These are phyloP conservation scores for Amphipoea lucens DNA, from an alignment of 2,888 invertebrate species.

Conservation along the genomic window DNA sequence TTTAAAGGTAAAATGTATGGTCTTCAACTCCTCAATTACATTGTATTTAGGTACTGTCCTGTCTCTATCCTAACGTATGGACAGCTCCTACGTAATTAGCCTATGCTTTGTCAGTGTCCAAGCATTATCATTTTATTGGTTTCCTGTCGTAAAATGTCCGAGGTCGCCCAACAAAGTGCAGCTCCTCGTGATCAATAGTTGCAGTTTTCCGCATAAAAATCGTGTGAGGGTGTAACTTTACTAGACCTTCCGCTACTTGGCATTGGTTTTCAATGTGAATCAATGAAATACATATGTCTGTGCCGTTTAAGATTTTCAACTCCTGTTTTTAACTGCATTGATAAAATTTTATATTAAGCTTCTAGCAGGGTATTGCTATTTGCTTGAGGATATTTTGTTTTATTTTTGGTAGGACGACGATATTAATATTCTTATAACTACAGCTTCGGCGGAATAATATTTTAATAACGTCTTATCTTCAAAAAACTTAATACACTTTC, in stretches of 20 bases:
- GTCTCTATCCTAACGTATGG: slow-evolving; percentile 41
- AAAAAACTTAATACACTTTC: slow-evolving; percentile 15
- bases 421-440: neutral
- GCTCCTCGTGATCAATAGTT: slow-evolving; percentile 76
- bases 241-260: slow-evolving; percentile 52
- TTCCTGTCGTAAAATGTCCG: slow-evolving; percentile 87
- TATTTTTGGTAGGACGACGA: neutral
- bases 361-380: neutral
- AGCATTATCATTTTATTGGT: slow-evolving; percentile 87
- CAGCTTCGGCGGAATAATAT: neutral
- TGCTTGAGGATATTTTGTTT: neutral
- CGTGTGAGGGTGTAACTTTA: slow-evolving; percentile 64
- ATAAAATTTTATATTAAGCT: neutral
- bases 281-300: slow-evolving; percentile 28
- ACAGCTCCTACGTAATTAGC: slow-evolving; percentile 76
- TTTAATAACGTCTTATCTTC: neutral
- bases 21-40: neutral
- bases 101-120: slow-evolving; percentile 82
- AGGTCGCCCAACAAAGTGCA: slow-evolving; percentile 84
- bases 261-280: slow-evolving; percentile 60
- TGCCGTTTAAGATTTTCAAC: neutral
- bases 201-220: slow-evolving; percentile 80
- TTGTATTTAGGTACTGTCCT: slow-evolving; percentile 25
- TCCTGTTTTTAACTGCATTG: neutral
- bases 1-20: neutral